Evolutionary conservation across 1,140 invertebrate species (phyloP).

Genomic region (Papilio aristodemus): DNA sequence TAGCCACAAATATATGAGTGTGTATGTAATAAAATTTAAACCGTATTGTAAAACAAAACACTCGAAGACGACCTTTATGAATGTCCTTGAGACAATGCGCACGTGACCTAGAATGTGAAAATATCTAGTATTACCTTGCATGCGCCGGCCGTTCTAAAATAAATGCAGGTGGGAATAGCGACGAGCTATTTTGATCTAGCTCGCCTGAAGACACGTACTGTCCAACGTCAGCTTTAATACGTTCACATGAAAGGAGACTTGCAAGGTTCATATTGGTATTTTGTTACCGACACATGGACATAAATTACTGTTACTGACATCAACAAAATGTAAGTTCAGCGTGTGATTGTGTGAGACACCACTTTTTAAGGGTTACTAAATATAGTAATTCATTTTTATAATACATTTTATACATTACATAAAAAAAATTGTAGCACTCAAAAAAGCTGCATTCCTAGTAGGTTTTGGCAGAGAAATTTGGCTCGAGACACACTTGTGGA

Average conservation of each 20-base stretch:
- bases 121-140: constrained; percentile 71
- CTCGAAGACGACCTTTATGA: constrained; percentile 33
- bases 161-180: constrained; percentile 66
- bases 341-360: too few species aligned
- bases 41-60: constrained; percentile 19
- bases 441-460: not conserved
- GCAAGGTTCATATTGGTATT: constrained; percentile 34
- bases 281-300: not conserved
- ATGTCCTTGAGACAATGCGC: constrained; percentile 72
- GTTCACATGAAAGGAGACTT: constrained; percentile 40
- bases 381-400: too few species aligned
- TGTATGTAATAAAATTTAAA: not conserved
- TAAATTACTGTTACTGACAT: not conserved
- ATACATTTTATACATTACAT: too few species aligned
- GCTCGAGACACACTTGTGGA: not conserved
- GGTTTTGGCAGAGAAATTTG: constrained; percentile 19
- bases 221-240: constrained; percentile 37
- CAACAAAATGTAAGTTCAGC: too few species aligned
- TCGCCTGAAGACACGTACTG: constrained; percentile 34
- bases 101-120: constrained; percentile 74
- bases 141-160: constrained; percentile 63
- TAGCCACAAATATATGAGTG: too few species aligned
- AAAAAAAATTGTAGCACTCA: too few species aligned
- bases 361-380: too few species aligned
- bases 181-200: constrained; percentile 55